A percentile compares a stretch with the other conserved stretches of the same genome.
Conservation (phyloP, 1,140 invertebrate species). For the Schlechtendalia chinensis region DNA sequence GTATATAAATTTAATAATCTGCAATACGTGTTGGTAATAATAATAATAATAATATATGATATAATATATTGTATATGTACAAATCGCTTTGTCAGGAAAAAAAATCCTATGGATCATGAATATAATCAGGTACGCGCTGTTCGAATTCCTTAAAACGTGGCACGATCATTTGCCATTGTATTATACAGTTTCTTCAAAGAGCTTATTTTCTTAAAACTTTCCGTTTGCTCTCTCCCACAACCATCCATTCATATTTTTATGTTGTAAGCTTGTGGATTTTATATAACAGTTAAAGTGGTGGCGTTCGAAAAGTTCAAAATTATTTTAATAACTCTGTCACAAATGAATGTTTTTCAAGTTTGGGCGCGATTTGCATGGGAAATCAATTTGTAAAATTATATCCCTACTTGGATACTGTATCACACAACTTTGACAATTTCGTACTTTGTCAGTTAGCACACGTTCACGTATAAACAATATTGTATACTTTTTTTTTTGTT, state of each 20-base stretch:
- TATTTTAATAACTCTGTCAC: constrained; percentile 2
- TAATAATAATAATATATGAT: too few relatives aligned
- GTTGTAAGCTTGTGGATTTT: background rate
- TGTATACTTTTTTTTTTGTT: background rate
- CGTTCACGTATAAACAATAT: background rate
- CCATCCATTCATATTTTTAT: background rate
- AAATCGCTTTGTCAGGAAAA: too few relatives aligned
- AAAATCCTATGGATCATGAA: background rate
- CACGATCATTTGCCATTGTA: background rate
- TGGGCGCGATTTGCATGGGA: background rate
- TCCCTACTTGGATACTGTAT: background rate
- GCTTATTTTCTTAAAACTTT: background rate
- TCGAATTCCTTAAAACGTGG: background rate
- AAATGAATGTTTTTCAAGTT: background rate
- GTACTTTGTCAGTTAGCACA: background rate
- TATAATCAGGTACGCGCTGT: background rate
- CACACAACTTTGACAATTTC: background rate
- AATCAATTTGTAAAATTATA: constrained; percentile 4
- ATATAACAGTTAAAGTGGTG: background rate
- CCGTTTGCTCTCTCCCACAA: background rate
- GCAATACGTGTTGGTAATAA: too few relatives aligned
- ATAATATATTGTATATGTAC: too few relatives aligned
- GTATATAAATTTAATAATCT: background rate
- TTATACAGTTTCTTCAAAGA: background rate
- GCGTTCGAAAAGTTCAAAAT: background rate